Percentiles rank a stretch among this genome's conserved stretches.
Conservation (phyloP, 2,797 vertebrate genomes). For the Brachyalestes nurse region DNA sequence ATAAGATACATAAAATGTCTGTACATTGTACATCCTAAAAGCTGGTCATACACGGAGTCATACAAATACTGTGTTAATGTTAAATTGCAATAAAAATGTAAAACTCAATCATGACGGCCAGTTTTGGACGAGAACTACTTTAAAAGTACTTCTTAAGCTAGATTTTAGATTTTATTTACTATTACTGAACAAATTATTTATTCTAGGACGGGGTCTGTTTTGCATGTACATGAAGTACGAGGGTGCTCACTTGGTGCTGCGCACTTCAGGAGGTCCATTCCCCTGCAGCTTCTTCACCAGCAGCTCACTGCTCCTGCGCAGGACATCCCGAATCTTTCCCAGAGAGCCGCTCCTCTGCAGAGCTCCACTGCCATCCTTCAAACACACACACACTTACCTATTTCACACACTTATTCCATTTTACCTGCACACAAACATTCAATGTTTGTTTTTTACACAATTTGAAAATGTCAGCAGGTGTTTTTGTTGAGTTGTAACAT, state of each 20-base stretch:
- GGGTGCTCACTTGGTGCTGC: constrained; percentile 70
- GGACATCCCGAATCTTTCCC: constrained; percentile 90
- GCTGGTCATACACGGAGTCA: not conserved
- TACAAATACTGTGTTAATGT: not conserved
- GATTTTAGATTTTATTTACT: not conserved
- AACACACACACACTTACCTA: constrained; percentile 42
- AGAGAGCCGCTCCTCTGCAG: constrained; percentile 91
- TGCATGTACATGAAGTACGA: too few relatives aligned
- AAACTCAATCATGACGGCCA: not conserved
- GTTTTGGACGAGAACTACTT: not conserved
- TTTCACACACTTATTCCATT: not conserved
- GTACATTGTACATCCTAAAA: not conserved
- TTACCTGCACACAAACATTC: not conserved
- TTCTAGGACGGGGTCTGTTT: too few relatives aligned
- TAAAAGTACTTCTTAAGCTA: not conserved
- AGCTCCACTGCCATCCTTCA: constrained; percentile 90
- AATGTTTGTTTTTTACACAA: not conserved
- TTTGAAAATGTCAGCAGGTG: too few relatives aligned
- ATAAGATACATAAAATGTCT: not conserved
- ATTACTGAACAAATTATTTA: not conserved
- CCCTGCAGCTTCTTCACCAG: constrained; percentile 97
- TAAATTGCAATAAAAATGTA: not conserved
- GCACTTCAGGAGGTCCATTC: constrained; percentile 84
- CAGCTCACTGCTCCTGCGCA: constrained; percentile 94
- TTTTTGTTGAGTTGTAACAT: too few relatives aligned